Evolutionary conservation across 2,113 vertebrate genomes (phyloP).

Genomic region (Mormyrus lacerda): DNA sequence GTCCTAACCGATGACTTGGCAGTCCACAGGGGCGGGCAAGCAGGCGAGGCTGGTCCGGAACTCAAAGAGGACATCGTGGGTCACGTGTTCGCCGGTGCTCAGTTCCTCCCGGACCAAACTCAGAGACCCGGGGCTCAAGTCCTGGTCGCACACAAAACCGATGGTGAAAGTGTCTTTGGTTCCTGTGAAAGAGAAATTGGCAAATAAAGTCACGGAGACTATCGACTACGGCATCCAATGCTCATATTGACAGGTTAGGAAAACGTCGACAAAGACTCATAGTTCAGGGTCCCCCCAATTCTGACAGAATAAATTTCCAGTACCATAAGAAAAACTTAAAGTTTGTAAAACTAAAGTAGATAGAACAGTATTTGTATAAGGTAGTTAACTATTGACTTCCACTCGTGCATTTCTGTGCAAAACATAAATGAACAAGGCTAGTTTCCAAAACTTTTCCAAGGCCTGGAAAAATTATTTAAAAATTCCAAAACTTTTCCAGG

Average conservation of each 20-base stretch:
- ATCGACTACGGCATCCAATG: neutral
- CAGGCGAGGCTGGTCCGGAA: slow-evolving; percentile 83
- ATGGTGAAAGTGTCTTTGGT: slow-evolving; percentile 66
- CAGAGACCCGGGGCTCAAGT: slow-evolving; percentile 55
- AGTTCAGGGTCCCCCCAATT: no score
- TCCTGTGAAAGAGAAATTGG: slow-evolving; percentile 47
- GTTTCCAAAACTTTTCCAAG: no score
- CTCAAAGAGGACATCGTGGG: slow-evolving; percentile 73
- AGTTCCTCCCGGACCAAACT: slow-evolving; percentile 69
- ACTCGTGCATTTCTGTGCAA: no score
- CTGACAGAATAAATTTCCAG: no score
- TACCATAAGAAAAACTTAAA: no score
- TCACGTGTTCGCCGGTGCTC: slow-evolving; percentile 44
- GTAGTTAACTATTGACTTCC: no score
- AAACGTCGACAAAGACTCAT: neutral
- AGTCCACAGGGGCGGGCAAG: slow-evolving; percentile 76
- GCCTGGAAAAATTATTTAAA: no score
- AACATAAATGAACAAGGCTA: no score
- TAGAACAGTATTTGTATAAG: no score
- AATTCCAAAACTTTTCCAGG: no score
- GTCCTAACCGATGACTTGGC: slow-evolving; percentile 70
- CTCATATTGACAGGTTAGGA: neutral
- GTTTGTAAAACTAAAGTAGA: no score
- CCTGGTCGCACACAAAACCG: slow-evolving; percentile 75
- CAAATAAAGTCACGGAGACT: neutral